These are phyloP conservation scores for Drosophila nasuta DNA, from an alignment of 1,140 invertebrate species.

Conservation along the genomic window DNA sequence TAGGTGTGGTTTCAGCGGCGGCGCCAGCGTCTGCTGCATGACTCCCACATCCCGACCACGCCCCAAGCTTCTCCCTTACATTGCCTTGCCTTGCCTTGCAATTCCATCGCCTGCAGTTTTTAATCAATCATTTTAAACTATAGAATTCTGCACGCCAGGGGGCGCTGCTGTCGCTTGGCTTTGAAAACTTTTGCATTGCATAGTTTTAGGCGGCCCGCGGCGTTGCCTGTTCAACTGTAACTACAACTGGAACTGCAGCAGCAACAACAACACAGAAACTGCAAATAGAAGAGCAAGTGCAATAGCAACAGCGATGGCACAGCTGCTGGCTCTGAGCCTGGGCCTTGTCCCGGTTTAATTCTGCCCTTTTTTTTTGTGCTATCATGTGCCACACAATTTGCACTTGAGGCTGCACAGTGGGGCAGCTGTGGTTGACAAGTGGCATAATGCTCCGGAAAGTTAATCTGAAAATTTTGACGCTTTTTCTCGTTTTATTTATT, in stretches of 20 bases:
- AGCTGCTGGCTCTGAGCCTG: conserved; percentile 35
- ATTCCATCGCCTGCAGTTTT: conserved; percentile 55
- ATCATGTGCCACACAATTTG: conserved; percentile 56
- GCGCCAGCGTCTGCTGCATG: conserved; percentile 53
- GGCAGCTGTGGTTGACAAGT: neutral
- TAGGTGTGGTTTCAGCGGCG: conserved; percentile 75
- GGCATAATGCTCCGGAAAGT: no score
- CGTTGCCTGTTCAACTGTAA: conserved; percentile 65
- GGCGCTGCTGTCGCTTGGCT: conserved; percentile 64
- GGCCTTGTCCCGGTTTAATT: conserved; percentile 75
- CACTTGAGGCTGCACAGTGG: conserved; percentile 51
- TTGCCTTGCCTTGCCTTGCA: conserved; percentile 10
- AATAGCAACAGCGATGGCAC: conserved; percentile 4
- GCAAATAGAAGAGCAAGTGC: neutral
- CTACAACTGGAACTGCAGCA: conserved; percentile 44
- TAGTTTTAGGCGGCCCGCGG: conserved; percentile 69
- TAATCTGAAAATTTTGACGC: no score
- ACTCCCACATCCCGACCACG: conserved; percentile 59
- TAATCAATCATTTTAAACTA: conserved; percentile 80
- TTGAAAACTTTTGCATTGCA: conserved; percentile 78
- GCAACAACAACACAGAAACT: neutral
- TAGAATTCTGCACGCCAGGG: conserved; percentile 50
- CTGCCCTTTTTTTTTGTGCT: conserved; percentile 49
- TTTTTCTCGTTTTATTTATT: no score
- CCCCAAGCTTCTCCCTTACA: conserved; percentile 31